Conservation (phyloP, 2,113 vertebrate genomes). For the Antechinus stuartii region DNA sequence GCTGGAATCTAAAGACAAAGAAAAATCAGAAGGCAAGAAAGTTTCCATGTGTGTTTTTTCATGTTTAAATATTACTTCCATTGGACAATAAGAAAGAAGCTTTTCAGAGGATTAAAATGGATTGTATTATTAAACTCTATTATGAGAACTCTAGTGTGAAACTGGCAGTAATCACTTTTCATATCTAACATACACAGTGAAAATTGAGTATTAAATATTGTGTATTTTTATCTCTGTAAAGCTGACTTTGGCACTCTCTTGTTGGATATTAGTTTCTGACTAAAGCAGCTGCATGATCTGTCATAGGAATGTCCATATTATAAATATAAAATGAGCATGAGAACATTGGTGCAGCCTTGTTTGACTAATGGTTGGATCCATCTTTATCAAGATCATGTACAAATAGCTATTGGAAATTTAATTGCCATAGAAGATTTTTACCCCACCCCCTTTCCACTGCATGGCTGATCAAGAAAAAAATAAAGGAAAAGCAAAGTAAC, state of each 20-base stretch:
- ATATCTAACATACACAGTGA: conserved; percentile 38
- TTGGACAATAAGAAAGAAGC: conserved; percentile 68
- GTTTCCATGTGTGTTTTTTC: conserved; percentile 67
- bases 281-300: neutral
- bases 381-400: conserved; percentile 58
- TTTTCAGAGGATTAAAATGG: conserved; percentile 66
- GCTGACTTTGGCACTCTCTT: conserved; percentile 29
- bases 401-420: conserved; percentile 55
- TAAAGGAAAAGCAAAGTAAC: conserved; percentile 55
- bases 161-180: conserved; percentile 55
- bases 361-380: conserved; percentile 37
- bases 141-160: conserved; percentile 56
- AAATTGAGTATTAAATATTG: conserved; percentile 51
- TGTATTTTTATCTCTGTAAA: conserved; percentile 53
- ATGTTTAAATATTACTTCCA: conserved; percentile 69
- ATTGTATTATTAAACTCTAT: conserved; percentile 69
- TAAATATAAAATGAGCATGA: conserved; percentile 51
- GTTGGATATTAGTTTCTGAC: conserved; percentile 11
- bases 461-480: conserved; percentile 51
- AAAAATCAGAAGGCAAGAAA: conserved; percentile 66
- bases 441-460: conserved; percentile 62
- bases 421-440: conserved; percentile 55
- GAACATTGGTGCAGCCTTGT: conserved; percentile 49
- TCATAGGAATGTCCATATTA: conserved; percentile 30
- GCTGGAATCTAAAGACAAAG: conserved; percentile 48